Evolutionary conservation across 1,140 invertebrate genomes (phyloP), one percentile per base, ranked within the genome.

Genomic region (Trypoxylus dichotomus): DNA sequence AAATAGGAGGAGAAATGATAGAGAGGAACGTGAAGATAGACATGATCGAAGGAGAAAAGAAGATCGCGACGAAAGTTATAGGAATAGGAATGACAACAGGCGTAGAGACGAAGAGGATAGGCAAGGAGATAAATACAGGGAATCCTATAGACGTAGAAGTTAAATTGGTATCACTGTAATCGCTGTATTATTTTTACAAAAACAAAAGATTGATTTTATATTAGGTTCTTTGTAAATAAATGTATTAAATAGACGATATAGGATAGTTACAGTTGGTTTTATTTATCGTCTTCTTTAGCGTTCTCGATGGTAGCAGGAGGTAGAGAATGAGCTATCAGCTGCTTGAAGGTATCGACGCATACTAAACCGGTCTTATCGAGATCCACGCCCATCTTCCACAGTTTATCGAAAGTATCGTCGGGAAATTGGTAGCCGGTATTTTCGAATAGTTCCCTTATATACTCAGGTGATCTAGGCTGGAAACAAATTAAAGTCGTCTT

Each of bases 341-440:
- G 76, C 41, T 82, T 81, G 73, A 85, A 85, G n/a, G 85, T 85
- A 63, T 85, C 83, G 1, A 85, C 79, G 68, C 84, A 84, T 11
- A 85, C 85, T 63, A 78, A 72, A 1, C 81, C 83, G 21, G 84
- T 84, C 79, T 80, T 42, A 73, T 85, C 84, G n/a, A 32, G 41
- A 75, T 82, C 73, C 5, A 81, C 29, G 11, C 83, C 84, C 10
- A 81, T 80, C 54, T 82, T 60, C 85, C 85, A 85, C 24, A 84
- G 58, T 79, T 82, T 80, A 37, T 83, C 77, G 77, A 85, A 85
- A 24, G 76, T 80, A 29, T 84, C 79, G 21, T 81, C 81, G 5
- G 80, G 79, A 68, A 85, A 82, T 63, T 81, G 29, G 72, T 83
- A 85, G 7, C 85, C 85, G 21, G 81, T 47, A 47, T 82, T 85